Conservation (phyloP, 2,113 vertebrate genomes). For the Pterophyllum scalare region DNA sequence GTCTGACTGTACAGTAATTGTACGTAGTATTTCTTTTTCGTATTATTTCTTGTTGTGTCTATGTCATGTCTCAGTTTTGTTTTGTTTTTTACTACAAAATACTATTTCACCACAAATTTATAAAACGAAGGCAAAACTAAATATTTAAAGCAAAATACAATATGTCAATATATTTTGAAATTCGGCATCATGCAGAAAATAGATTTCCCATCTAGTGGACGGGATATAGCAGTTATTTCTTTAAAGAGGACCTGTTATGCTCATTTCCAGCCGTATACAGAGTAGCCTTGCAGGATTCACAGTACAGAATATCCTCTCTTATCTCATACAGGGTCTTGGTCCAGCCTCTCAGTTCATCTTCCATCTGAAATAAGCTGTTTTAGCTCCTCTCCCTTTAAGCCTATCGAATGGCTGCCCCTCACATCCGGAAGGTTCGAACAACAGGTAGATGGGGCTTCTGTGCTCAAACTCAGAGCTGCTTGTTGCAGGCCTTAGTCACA, state of each 20-base stretch:
- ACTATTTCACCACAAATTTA: conserved; percentile 36
- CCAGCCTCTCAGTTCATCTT: neutral
- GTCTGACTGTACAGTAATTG: conserved; percentile 24
- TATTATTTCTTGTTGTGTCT: conserved; percentile 19
- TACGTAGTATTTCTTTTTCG: conserved; percentile 31
- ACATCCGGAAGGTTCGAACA: neutral
- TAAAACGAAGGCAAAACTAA: conserved; percentile 49
- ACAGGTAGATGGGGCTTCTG: neutral
- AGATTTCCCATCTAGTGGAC: conserved; percentile 10
- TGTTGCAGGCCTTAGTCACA: neutral
- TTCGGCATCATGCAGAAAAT: conserved; percentile 55
- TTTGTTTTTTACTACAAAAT: conserved; percentile 27
- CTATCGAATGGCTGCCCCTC: neutral
- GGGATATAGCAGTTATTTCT: conserved; percentile 28
- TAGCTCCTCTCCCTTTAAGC: neutral
- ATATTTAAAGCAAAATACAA: conserved; percentile 60
- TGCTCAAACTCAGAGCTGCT: too few relatives aligned
- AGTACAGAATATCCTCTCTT: neutral
- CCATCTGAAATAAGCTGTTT: neutral
- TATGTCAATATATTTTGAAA: conserved; percentile 48
- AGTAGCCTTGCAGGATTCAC: neutral
- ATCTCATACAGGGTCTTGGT: neutral
- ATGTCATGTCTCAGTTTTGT: neutral
- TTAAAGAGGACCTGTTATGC: conserved; percentile 2
- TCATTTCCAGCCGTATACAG: neutral